Percentiles rank a stretch among this genome's conserved stretches.
Conservation (phyloP, 2,113 vertebrate genomes). For the Dryoscopus gambensis region DNA sequence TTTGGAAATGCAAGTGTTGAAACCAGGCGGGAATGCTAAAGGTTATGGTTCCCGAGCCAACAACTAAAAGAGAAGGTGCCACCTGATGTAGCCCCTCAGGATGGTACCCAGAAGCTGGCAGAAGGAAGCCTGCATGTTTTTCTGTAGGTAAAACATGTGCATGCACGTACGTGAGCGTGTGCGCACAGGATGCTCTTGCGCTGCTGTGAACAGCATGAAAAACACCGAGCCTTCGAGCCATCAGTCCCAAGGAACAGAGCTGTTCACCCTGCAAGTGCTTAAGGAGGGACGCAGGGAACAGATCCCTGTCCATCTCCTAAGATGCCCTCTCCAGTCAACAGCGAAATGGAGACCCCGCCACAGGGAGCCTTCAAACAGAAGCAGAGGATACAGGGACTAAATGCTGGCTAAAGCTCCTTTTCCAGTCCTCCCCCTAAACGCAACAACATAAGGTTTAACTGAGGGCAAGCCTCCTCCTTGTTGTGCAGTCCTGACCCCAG, state of each 20-base stretch:
- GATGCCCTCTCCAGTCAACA: neutral
- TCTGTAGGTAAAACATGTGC: neutral
- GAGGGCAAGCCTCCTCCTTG: neutral
- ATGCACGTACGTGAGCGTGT: rapidly evolving
- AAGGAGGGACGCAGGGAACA: neutral
- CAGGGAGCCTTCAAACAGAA: neutral
- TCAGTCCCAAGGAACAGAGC: neutral
- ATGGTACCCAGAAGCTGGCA: neutral
- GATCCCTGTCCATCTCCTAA: neutral
- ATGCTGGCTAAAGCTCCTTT: neutral
- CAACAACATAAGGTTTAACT: neutral
- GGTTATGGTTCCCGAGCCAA: neutral
- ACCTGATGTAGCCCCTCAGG: neutral
- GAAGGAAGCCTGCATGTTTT: neutral
- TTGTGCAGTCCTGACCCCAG: neutral
- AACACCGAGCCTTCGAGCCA: neutral
- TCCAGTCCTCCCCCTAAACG: neutral
- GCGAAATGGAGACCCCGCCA: neutral
- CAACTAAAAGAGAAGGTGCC: neutral
- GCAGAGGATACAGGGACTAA: neutral
- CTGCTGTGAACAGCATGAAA: neutral
- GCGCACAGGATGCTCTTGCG: neutral
- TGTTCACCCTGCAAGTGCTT: neutral
- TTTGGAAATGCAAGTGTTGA: neutral
- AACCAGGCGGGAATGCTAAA: neutral